Percentiles rank a stretch among this genome's conserved stretches.
Conservation (phyloP, 2,113 vertebrate species). For the Ophthalmolycus amberensis region DNA sequence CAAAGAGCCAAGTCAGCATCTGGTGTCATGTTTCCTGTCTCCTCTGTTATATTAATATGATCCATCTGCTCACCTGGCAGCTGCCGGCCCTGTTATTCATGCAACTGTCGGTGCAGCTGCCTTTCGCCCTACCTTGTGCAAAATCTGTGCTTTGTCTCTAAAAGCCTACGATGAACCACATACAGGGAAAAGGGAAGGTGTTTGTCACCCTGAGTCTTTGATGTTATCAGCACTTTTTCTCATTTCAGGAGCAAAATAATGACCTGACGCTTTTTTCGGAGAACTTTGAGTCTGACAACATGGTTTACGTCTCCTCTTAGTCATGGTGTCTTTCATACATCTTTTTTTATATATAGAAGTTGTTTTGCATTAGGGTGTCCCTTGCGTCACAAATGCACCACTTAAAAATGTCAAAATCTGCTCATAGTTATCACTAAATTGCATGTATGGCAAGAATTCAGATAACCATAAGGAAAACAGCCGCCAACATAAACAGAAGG, state of each 20-base stretch:
- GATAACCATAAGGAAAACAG: constrained; percentile 23
- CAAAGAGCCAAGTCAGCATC: constrained; percentile 55
- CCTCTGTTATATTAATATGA: constrained; percentile 63
- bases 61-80: constrained; percentile 73
- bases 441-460: not conserved
- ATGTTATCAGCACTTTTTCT: constrained; percentile 1
- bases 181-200: not conserved
- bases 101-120: constrained; percentile 19
- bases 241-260: constrained; percentile 26
- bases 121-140: constrained; percentile 19
- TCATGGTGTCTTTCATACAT: constrained; percentile 3
- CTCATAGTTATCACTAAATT: constrained; percentile 21
- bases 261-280: constrained; percentile 14
- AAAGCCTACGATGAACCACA: constrained; percentile 5
- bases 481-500: constrained; percentile 19
- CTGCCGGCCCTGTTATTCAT: constrained; percentile 52
- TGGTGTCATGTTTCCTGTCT: constrained; percentile 74
- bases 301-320: not conserved
- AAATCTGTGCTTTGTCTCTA: constrained; percentile 19
- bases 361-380: not conserved
- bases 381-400: not conserved
- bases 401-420: not conserved
- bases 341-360: not conserved
- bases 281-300: not conserved
- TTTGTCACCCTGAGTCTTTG: constrained; percentile 13